Percentiles rank a stretch among this genome's conserved stretches.
These are phyloP conservation scores for Calameuta pallipes DNA, from an alignment of 2,888 invertebrate genomes.

Conservation along the genomic window DNA sequence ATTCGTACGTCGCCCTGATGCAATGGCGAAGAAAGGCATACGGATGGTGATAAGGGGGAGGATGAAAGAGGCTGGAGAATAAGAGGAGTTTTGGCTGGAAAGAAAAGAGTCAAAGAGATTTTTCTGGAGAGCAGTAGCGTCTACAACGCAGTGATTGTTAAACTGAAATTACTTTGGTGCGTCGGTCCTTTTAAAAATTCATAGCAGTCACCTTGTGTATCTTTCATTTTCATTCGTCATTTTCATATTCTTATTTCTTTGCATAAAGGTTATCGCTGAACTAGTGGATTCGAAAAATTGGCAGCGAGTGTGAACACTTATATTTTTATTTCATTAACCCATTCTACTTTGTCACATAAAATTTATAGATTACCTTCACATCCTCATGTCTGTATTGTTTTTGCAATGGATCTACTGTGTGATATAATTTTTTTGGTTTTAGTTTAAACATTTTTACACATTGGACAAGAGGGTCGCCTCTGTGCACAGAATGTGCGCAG, in stretches of 20 bases:
- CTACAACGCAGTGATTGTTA: not conserved
- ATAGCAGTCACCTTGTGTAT: not conserved
- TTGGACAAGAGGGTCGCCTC: too few species aligned
- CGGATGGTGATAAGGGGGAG: slow-evolving; percentile 40
- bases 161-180: not conserved
- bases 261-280: not conserved
- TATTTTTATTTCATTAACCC: too few species aligned
- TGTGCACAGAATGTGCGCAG: too few species aligned
- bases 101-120: slow-evolving; percentile 24
- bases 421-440: too few species aligned
- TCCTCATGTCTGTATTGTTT: too few species aligned
- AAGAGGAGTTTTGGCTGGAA: slow-evolving; percentile 20
- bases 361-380: too few species aligned
- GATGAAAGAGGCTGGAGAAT: slow-evolving; percentile 45
- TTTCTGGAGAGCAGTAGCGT: not conserved
- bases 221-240: too few species aligned
- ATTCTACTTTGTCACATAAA: too few species aligned
- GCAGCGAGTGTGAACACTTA: too few species aligned
- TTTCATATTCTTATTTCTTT: not conserved
- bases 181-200: not conserved
- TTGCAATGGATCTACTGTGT: too few species aligned
- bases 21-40: not conserved
- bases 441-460: too few species aligned
- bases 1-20: not conserved
- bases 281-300: not conserved